A percentile compares a stretch with the other conserved stretches of the same genome.
Evolutionary conservation across 92 coral and sea anemone genomes (phyloP).

Genomic region (Muricea muricata): DNA sequence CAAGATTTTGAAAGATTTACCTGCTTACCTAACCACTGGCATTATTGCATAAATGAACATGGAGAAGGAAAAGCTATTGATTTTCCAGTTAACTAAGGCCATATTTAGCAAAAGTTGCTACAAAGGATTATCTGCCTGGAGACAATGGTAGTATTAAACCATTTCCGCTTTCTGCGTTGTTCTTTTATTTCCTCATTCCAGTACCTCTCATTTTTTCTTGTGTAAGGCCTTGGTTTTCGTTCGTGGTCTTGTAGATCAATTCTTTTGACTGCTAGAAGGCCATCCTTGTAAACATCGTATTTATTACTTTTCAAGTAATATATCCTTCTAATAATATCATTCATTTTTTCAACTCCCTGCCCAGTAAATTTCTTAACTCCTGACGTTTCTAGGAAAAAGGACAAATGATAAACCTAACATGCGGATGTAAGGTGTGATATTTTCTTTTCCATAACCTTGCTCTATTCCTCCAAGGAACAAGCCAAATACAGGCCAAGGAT

Average conservation of each 20-base stretch:
- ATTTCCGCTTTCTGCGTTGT: neutral
- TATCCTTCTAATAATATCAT: neutral
- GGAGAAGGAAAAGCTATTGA: slow-evolving; percentile 3
- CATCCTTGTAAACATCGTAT: neutral
- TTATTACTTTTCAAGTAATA: slow-evolving; percentile 17
- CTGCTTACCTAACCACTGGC: neutral
- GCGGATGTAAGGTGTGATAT: neutral
- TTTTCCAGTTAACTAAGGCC: neutral
- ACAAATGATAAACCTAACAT: slow-evolving; percentile 1
- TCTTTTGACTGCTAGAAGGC: slow-evolving; percentile 7
- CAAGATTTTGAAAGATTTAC: slow-evolving; percentile 3
- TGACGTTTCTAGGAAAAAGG: slow-evolving; percentile 1
- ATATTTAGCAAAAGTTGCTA: neutral
- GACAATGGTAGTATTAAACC: neutral
- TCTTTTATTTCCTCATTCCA: slow-evolving; percentile 1
- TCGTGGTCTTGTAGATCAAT: slow-evolving; percentile 8
- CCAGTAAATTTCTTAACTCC: slow-evolving; percentile 13
- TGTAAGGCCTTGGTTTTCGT: neutral
- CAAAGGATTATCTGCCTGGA: neutral
- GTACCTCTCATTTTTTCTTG: neutral
- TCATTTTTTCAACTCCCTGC: slow-evolving; percentile 8
- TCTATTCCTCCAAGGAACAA: slow-evolving; percentile 3
- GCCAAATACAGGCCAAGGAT: too few species aligned
- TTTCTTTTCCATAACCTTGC: slow-evolving; percentile 8
- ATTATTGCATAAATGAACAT: neutral